Conservation (phyloP, 2,888 invertebrate genomes). For the Eupithecia vulgata region DNA sequence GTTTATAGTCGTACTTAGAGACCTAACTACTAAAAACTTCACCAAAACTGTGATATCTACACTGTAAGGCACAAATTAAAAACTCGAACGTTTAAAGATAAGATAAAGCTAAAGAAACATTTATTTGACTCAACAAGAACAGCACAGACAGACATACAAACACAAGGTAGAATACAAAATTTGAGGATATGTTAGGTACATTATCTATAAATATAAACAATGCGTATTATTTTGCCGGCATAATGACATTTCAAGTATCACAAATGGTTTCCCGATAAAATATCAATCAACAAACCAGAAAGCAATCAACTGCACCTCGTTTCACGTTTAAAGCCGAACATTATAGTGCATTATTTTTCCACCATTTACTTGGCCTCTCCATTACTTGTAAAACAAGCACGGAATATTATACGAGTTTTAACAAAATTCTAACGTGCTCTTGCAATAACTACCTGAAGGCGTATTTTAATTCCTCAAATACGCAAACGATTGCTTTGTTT, state of each 20-base stretch:
- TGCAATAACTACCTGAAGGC: too few species aligned
- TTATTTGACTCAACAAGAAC: too few species aligned
- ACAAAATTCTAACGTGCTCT: too few species aligned
- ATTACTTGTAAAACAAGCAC: not conserved
- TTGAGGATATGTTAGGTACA: too few species aligned
- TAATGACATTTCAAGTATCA: not conserved
- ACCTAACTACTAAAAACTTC: not conserved
- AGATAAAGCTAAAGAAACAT: too few species aligned
- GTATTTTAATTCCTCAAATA: too few species aligned
- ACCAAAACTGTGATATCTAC: not conserved
- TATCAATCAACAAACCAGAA: conserved; percentile 1
- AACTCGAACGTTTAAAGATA: not conserved
- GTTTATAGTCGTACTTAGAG: too few species aligned
- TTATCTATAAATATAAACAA: not conserved
- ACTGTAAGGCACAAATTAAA: not conserved
- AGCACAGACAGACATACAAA: too few species aligned
- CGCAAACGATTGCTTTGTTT: too few species aligned
- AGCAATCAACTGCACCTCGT: conserved; percentile 8
- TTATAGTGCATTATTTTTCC: conserved; percentile 39
- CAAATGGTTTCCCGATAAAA: not conserved
- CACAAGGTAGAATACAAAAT: too few species aligned
- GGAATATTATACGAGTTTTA: too few species aligned
- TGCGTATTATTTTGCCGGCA: not conserved
- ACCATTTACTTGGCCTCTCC: not conserved
- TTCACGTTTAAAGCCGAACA: conserved; percentile 33